These are phyloP conservation scores for Medauroidea extradentata DNA, from an alignment of 1,140 invertebrate genomes.

Conservation along the genomic window DNA sequence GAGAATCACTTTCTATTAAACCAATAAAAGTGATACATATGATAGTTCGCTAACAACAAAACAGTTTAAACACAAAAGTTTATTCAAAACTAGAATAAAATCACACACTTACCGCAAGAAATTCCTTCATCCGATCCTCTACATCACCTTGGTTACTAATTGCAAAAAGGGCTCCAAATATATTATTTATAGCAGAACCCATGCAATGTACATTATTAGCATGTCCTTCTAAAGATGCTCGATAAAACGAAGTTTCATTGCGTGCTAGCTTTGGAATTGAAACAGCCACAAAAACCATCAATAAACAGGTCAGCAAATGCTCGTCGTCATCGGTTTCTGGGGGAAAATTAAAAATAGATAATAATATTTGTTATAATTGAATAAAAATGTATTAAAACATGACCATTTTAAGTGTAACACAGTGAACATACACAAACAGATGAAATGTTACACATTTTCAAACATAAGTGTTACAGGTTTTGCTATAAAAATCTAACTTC, in stretches of 20 bases:
- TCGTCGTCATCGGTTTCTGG: conserved; percentile 74
- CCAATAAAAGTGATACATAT: no score
- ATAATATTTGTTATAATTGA: background rate
- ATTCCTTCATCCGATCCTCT: conserved; percentile 97
- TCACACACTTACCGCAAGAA: conserved; percentile 66
- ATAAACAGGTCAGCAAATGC: conserved; percentile 87
- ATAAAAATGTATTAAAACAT: no score
- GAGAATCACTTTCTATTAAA: no score
- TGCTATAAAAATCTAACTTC: no score
- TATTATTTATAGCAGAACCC: conserved; percentile 92
- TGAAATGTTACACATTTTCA: no score
- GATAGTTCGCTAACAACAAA: no score
- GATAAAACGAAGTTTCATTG: conserved; percentile 82
- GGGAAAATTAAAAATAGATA: conserved; percentile 9
- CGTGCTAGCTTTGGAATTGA: conserved; percentile 95
- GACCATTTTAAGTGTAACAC: no score
- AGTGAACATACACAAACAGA: no score
- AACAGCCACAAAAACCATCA: conserved; percentile 99
- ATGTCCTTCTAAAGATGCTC: conserved; percentile 90
- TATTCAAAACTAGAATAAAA: background rate
- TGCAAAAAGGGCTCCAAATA: conserved; percentile 95
- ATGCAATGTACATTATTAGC: conserved; percentile 98
- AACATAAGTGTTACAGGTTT: no score
- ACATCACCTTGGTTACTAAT: conserved; percentile 93
- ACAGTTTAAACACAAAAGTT: no score